Base-by-base conservation (phyloP, 1,140 invertebrate genomes). In the Riptortus pedestris region DNA sequence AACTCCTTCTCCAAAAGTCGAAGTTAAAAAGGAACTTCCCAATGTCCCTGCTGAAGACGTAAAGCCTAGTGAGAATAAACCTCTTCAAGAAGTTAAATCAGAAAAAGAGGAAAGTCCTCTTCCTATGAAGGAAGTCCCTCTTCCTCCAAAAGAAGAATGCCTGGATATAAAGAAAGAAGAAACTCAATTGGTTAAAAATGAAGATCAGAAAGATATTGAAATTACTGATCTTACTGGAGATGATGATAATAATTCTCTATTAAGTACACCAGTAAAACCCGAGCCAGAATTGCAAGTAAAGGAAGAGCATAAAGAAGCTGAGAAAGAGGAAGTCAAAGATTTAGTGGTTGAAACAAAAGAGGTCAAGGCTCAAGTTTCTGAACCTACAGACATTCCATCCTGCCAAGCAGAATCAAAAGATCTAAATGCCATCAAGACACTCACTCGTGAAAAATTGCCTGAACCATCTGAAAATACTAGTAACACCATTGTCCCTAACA, bases 21-120 rank as follows among this genome's bases (percentile, higher is more conserved):
- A 57, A 38, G 26, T 29, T 24, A 62, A 51, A 51, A 18, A 51
- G n/a, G 47, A 51, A 51, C n/a, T n/a, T n/a, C 38, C n/a, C n/a
- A n/a, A n/a, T n/a, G n/a, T n/a, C n/a, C n/a, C n/a, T n/a, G n/a
- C n/a, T n/a, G n/a, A n/a, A n/a, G n/a, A n/a, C n/a, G n/a, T n/a
- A n/a, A n/a, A n/a, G n/a, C n/a, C n/a, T n/a, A n/a, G n/a, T n/a
- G 24, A 55, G 5, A 55, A 55, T 55, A 55, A 55, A 26, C 14
- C 51, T 55, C 20, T 24, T 24, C 20, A 55, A 55, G 2, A 20
- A 26, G 24, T 55, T 55, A 55, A 24, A 24, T 27, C 24, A 14
- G 9, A 20, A 9, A 47, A 1, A 3, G 26, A 55, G 26, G n/a
- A n/a, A n/a, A n/a, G n/a, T n/a, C n/a, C n/a, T n/a, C n/a, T n/a